These are phyloP conservation scores for Oryzias sinensis DNA, from an alignment of 2,797 vertebrate genomes.

Conservation along the genomic window DNA sequence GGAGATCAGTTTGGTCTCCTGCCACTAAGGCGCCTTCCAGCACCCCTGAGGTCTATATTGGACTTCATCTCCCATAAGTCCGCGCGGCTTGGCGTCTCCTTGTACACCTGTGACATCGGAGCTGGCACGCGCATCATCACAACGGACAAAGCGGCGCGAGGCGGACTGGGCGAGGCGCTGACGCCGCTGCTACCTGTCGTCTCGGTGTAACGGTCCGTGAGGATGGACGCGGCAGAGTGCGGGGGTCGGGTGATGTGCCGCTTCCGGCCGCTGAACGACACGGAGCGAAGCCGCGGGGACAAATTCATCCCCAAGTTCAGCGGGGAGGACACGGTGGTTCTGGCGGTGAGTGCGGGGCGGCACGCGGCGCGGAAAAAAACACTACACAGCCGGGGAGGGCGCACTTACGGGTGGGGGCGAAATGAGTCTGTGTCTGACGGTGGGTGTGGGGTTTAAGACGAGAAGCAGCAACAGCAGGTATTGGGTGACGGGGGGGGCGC, in stretches of 20 bases:
- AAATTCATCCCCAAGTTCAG: conserved; percentile 90
- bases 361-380: no score
- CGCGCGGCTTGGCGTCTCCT: background rate
- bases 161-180: background rate
- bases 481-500: no score
- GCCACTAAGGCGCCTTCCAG: no score
- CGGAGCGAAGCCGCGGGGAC: conserved; percentile 89
- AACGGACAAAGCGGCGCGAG: background rate
- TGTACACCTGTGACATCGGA: background rate
- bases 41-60: no score
- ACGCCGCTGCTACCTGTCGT: background rate
- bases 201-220: background rate
- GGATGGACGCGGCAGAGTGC: conserved; percentile 87
- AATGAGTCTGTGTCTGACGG: no score
- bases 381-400: no score
- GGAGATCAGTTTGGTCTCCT: no score
- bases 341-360: conserved; percentile 79
- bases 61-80: no score
- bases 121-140: background rate
- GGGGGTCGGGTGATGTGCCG: conserved; percentile 96
- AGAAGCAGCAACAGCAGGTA: no score
- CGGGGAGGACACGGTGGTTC: conserved; percentile 89
- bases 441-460: no score
- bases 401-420: no score
- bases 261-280: conserved; percentile 89